Evolutionary conservation across 2,888 invertebrate genomes (phyloP).

Genomic region (Drosophila fungiperda): DNA sequence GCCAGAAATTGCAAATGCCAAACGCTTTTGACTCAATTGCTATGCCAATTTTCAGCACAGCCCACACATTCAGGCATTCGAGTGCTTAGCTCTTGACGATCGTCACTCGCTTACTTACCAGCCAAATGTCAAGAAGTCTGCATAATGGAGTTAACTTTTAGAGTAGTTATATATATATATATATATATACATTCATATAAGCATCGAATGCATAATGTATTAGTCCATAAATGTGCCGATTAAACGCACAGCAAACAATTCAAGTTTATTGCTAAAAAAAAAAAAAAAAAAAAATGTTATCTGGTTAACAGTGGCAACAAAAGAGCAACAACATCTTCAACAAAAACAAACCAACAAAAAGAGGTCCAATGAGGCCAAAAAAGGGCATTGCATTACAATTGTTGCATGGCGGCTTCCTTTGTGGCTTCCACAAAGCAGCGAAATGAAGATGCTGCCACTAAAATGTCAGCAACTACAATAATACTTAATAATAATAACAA

Average conservation of each 20-base stretch:
- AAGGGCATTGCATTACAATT: slow-evolving; percentile 63
- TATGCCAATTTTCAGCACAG: slow-evolving; percentile 55
- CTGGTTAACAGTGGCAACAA: slow-evolving; percentile 21
- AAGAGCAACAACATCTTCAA: slow-evolving; percentile 1
- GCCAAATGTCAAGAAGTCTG: slow-evolving; percentile 74
- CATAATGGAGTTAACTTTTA: slow-evolving; percentile 37
- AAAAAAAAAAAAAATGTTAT: slow-evolving; percentile 33
- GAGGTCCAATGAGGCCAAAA: slow-evolving; percentile 36
- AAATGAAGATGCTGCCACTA: slow-evolving; percentile 69
- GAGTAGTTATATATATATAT: slow-evolving; percentile 19
- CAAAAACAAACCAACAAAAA: slow-evolving; percentile 8
- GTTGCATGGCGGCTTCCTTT: slow-evolving; percentile 58
- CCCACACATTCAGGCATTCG: slow-evolving; percentile 38
- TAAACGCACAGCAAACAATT: slow-evolving; percentile 41
- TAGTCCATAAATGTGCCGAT: slow-evolving; percentile 67
- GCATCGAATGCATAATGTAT: slow-evolving; percentile 68
- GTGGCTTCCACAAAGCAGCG: slow-evolving; percentile 26
- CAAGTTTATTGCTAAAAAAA: slow-evolving; percentile 33
- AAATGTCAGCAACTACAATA: slow-evolving; percentile 49
- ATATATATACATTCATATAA: slow-evolving; percentile 10
- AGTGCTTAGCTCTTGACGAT: slow-evolving; percentile 10
- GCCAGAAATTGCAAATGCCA: slow-evolving; percentile 79
- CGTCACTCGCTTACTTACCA: slow-evolving; percentile 14
- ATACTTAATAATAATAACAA: slow-evolving; percentile 23
- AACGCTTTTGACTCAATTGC: slow-evolving; percentile 72